Evolutionary conservation across 2,888 invertebrate species (phyloP).

Genomic region (Tethea ocularis): DNA sequence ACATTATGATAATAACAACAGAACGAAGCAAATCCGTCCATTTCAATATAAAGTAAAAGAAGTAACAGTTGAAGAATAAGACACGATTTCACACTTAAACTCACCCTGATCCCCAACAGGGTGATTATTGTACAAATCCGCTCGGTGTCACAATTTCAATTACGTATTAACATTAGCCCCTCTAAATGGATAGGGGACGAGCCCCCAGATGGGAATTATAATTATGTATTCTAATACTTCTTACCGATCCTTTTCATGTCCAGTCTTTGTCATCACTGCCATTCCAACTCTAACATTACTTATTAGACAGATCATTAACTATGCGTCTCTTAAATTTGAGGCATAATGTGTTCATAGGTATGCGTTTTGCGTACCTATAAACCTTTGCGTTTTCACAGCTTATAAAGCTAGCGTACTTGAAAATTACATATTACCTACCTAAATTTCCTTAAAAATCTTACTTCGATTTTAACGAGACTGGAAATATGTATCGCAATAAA

Average conservation of each 20-base stretch:
- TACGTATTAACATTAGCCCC: constrained; percentile 53
- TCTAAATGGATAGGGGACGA: constrained; percentile 40
- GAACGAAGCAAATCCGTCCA: no score
- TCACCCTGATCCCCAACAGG: constrained; percentile 40
- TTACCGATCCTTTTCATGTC: constrained; percentile 37
- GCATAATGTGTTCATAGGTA: background rate
- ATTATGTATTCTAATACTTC: constrained; percentile 51
- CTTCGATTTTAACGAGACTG: no score
- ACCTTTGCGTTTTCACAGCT: no score
- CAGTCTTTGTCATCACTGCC: constrained; percentile 34
- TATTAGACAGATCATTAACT: background rate
- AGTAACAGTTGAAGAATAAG: constrained; percentile 25
- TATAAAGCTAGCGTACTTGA: no score
- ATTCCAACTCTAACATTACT: constrained; percentile 22
- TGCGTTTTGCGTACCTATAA: no score
- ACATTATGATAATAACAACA: no score
- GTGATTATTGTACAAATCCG: constrained; percentile 54
- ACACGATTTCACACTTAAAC: constrained; percentile 34
- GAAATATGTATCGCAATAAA: background rate
- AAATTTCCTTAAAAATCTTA: no score
- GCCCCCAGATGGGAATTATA: constrained; percentile 50
- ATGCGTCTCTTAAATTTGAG: background rate
- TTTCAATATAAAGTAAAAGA: constrained; percentile 4
- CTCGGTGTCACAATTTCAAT: constrained; percentile 52
- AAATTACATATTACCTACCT: no score